These are phyloP conservation scores for Drosophila ustulata DNA, from an alignment of 2,888 invertebrate genomes.

Conservation along the genomic window DNA sequence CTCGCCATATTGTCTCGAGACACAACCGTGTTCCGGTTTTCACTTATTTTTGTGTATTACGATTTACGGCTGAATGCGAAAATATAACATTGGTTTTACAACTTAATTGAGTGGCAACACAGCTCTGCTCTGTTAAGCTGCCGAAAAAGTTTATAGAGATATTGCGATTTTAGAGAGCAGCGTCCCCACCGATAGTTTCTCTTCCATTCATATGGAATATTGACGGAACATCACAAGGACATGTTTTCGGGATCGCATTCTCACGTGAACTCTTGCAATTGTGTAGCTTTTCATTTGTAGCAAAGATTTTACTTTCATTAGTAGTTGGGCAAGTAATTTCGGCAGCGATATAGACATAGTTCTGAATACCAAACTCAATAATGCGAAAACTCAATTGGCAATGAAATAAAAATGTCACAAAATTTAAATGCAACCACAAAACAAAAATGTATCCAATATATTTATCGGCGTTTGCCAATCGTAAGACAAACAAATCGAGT, in stretches of 20 bases:
- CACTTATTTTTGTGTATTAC: neutral
- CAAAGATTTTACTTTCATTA: neutral
- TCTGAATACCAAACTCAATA: neutral
- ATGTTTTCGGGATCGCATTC: neutral
- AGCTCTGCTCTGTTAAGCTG: neutral
- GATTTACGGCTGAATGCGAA: neutral
- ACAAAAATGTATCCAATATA: no score
- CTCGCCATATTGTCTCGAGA: neutral
- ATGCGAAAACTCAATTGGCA: no score
- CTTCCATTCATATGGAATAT: neutral
- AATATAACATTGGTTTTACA: neutral
- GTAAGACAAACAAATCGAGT: neutral
- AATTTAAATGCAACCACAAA: no score
- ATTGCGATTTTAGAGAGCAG: neutral
- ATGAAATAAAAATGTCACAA: no score
- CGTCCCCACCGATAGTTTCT: neutral
- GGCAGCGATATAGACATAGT: neutral
- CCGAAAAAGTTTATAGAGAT: neutral
- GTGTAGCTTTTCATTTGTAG: neutral
- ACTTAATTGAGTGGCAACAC: neutral
- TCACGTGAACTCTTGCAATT: neutral
- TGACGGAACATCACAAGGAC: neutral
- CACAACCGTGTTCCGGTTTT: neutral
- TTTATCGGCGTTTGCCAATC: no score
- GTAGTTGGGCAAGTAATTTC: neutral